phyloP scores from a whole-genome alignment of 2,797 vertebrate species.

The Discoglossus pictus region DNA sequence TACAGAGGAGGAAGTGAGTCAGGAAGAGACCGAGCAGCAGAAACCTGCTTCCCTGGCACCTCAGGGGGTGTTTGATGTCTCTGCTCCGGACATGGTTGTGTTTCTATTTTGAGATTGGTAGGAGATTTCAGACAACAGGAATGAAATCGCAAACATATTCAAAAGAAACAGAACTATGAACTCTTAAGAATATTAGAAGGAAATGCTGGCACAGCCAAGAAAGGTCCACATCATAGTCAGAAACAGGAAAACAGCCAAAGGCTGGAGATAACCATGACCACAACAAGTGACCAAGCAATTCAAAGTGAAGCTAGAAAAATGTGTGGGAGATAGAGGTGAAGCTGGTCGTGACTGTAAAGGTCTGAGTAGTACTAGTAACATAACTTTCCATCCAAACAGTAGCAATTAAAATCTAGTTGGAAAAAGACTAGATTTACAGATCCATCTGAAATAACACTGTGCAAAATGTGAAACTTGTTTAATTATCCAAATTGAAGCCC shows the following conservation, averaged over 20 bases:
- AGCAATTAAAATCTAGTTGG: too few species aligned
- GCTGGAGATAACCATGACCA: neutral
- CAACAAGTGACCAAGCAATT: too few species aligned
- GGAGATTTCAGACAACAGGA: slow-evolving; percentile 4
- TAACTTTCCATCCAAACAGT: too few species aligned
- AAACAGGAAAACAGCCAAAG: neutral
- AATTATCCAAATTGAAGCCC: too few species aligned
- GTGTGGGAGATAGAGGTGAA: too few species aligned
- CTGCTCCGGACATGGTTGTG: slow-evolving; percentile 6
- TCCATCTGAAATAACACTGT: too few species aligned
- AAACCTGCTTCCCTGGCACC: slow-evolving; percentile 15
- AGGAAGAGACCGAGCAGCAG: neutral
- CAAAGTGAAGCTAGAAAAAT: neutral
- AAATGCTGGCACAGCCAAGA: slow-evolving; percentile 1
- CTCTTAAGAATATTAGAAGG: neutral
- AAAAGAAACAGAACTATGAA: slow-evolving; percentile 1
- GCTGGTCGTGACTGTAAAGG: too few species aligned
- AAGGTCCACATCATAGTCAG: neutral
- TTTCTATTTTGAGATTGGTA: slow-evolving; percentile 3
- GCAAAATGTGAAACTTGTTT: too few species aligned
- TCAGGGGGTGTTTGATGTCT: slow-evolving; percentile 38
- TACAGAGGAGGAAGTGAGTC: slow-evolving; percentile 5
- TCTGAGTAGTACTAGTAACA: too few species aligned
- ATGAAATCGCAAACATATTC: slow-evolving; percentile 9
- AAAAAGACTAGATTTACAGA: too few species aligned